A percentile compares a stretch with the other conserved stretches of the same genome.
Conservation (phyloP, 2,113 vertebrate genomes). For the Naja naja region DNA sequence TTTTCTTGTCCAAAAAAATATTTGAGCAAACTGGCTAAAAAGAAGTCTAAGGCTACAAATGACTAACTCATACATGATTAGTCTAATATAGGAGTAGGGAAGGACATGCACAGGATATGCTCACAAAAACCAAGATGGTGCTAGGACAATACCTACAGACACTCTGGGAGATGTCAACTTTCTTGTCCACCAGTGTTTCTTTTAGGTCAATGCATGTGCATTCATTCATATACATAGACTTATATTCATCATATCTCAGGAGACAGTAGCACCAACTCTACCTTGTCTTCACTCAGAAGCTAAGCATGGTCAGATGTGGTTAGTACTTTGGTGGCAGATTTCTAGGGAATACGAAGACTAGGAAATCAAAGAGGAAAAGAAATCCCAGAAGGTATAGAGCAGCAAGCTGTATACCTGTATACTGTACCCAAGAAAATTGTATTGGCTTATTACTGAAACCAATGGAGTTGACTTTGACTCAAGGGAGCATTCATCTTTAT, state of each 20-base stretch:
- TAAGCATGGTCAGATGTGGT: background rate
- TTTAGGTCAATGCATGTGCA: background rate
- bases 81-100: background rate
- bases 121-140: background rate
- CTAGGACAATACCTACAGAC: background rate
- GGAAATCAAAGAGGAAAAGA: no score
- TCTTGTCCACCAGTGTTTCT: background rate
- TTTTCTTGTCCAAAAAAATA: background rate
- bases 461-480: no score
- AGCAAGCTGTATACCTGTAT: no score
- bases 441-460: no score
- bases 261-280: background rate
- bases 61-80: background rate
- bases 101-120: background rate
- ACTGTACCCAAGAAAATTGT: no score
- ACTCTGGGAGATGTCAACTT: background rate
- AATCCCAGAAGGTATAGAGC: no score
- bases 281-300: background rate
- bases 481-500: no score
- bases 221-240: background rate
- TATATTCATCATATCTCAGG: background rate
- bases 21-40: background rate
- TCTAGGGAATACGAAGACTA: no score
- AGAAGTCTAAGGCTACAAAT: background rate
- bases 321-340: background rate